Evolutionary conservation across 64 coral and sea anemone genomes (phyloP).

Genomic region (Platygyra sinensis): DNA sequence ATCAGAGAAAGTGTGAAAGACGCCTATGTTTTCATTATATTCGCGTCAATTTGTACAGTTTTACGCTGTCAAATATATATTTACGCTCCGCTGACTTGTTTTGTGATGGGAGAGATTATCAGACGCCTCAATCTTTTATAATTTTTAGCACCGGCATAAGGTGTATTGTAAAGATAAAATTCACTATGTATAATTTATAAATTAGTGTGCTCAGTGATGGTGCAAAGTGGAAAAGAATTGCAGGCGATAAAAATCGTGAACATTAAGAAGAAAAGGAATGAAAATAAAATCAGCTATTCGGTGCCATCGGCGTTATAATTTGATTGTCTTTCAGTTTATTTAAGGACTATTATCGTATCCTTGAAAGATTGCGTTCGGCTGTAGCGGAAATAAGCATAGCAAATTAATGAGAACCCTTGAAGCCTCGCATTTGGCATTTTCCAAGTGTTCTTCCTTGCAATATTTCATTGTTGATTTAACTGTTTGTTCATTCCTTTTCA

Average conservation of each 20-base stretch:
- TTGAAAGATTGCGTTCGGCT: neutral
- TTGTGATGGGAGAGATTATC: constrained; percentile 8
- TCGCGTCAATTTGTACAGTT: neutral
- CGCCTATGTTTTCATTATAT: neutral
- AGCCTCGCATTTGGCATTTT: constrained; percentile 2
- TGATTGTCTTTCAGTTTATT: constrained; percentile 20
- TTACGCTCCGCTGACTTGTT: constrained; percentile 43
- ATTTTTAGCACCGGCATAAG: constrained; percentile 10
- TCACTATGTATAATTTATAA: constrained; percentile 34
- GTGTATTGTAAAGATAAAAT: constrained; percentile 17
- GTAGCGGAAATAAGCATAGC: neutral
- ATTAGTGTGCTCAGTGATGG: neutral
- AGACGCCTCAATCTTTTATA: constrained; percentile 5
- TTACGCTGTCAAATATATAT: constrained; percentile 38
- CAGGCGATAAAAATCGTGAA: neutral
- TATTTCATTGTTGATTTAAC: neutral
- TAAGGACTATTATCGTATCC: constrained; percentile 4
- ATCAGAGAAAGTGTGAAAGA: neutral
- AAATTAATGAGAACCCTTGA: constrained; percentile 5
- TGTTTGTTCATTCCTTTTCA: neutral
- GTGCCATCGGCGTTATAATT: neutral
- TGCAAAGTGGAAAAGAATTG: neutral
- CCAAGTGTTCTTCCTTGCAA: neutral
- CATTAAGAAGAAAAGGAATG: neutral
- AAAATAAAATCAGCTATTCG: neutral